Conservation (phyloP, 2,113 vertebrate species). For the Nothoprocta perdicaria region DNA sequence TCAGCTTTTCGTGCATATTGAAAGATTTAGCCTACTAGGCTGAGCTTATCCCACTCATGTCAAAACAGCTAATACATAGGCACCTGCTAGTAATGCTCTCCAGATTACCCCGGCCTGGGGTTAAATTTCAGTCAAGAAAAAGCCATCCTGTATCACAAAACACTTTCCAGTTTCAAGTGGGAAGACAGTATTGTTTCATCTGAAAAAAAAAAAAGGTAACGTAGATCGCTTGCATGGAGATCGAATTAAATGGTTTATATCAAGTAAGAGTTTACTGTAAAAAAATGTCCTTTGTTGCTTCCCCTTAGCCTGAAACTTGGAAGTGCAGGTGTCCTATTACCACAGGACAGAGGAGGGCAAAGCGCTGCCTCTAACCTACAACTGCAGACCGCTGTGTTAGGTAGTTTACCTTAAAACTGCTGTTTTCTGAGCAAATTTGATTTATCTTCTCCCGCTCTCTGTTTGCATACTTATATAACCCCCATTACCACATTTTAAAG, state of each 20-base stretch:
- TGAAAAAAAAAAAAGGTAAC: neutral
- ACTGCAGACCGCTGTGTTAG: neutral
- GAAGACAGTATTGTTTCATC: neutral
- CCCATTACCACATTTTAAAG: neutral
- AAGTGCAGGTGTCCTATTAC: neutral
- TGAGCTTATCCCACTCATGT: neutral
- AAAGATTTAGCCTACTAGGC: neutral
- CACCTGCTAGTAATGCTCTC: neutral
- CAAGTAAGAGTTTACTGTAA: neutral
- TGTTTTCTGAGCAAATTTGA: neutral
- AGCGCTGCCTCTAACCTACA: neutral
- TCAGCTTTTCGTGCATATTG: accelerated
- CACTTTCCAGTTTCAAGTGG: neutral
- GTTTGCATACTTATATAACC: neutral
- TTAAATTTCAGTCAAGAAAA: neutral
- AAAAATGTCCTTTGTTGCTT: neutral
- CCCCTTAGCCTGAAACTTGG: neutral
- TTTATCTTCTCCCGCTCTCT: neutral
- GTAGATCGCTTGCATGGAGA: neutral
- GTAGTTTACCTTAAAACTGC: neutral
- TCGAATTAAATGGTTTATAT: neutral
- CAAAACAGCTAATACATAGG: neutral
- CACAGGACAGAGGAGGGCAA: neutral
- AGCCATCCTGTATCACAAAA: neutral
- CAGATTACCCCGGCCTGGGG: neutral